Evolutionary conservation across 2,113 vertebrate genomes (phyloP), one percentile per base, ranked within the genome.

Genomic region (Montifringilla adamsi): DNA sequence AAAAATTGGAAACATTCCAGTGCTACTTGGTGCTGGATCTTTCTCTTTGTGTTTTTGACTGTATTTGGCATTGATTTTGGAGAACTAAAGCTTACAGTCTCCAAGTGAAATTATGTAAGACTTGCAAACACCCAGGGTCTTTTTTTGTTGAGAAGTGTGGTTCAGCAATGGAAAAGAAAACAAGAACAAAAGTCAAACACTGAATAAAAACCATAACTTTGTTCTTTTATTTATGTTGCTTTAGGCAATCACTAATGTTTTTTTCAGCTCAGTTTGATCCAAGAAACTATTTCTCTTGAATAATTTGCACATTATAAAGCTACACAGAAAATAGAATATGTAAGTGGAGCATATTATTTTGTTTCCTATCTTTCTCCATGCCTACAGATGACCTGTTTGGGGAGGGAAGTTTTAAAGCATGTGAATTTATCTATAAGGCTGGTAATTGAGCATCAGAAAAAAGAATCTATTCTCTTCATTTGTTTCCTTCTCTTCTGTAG

Each of bases 141-240:
- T 39, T 70, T 68, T 87, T 79, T 68, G 37, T 77, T 81, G 75
- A 90, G 76, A 77, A 81, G 7, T 31, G 35, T 88, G 27, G 33
- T 83, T 89, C 66, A 91, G 70, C 59, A 85, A 58, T 74, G 43
- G 74, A 55, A 93, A 94, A 91, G 41, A 88, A 94, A 92, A 92
- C 41, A 91, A 58, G 85, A 94, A 74, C 46, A 69, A n/a, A 91
- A 93, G 43, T 87, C 84, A 93, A 96, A 80, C 70, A 83, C n/a
- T 63, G 63, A 94, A 91, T 70, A 90, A 91, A 93, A 82, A 0
- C 0, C 33, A 59, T 79, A 72, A 85, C 79, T 90, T 90, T 81
- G 64, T 96, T 96, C 72, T 94, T 94, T 95, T 95, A 95, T 96
- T 96, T 97, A 90, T 96, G 56, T 92, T 78, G 83, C 94, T 95